phyloP scores from a whole-genome alignment of 2,797 vertebrate genomes.

The Bufotes viridis region DNA sequence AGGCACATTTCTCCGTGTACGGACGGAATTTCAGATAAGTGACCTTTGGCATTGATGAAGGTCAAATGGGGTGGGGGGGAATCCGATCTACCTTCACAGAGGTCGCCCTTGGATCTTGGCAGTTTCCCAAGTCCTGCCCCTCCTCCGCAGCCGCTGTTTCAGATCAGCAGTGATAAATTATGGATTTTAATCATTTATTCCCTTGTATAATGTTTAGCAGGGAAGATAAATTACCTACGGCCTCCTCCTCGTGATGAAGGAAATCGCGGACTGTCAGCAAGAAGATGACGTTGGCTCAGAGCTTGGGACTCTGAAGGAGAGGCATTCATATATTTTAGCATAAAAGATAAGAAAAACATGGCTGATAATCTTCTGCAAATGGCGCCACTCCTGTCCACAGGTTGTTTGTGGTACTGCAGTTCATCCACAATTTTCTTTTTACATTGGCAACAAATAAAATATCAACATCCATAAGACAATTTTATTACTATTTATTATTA shows the following conservation, averaged over 20 bases:
- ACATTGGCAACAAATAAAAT: too few relatives aligned
- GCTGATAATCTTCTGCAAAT: too few relatives aligned
- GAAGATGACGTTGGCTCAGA: neutral
- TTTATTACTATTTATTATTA: too few relatives aligned
- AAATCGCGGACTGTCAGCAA: neutral
- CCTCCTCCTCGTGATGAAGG: neutral
- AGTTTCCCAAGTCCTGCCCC: neutral
- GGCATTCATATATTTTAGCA: neutral
- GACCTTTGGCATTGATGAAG: conserved; percentile 18
- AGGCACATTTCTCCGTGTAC: conserved; percentile 16
- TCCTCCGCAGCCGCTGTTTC: neutral
- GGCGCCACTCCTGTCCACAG: too few relatives aligned
- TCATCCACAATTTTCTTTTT: too few relatives aligned
- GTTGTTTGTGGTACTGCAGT: too few relatives aligned
- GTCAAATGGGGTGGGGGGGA: neutral
- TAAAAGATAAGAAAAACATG: too few relatives aligned
- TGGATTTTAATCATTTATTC: conserved; percentile 27
- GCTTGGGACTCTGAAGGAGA: neutral
- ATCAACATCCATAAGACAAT: too few relatives aligned
- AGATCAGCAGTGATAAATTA: conserved; percentile 20
- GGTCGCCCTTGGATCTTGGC: neutral
- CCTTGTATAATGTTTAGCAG: conserved; percentile 18
- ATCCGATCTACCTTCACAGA: neutral
- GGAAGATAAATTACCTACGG: neutral
- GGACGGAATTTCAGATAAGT: neutral